Conservation (phyloP, 92 coral and sea anemone genomes). For the Montipora capitata region DNA sequence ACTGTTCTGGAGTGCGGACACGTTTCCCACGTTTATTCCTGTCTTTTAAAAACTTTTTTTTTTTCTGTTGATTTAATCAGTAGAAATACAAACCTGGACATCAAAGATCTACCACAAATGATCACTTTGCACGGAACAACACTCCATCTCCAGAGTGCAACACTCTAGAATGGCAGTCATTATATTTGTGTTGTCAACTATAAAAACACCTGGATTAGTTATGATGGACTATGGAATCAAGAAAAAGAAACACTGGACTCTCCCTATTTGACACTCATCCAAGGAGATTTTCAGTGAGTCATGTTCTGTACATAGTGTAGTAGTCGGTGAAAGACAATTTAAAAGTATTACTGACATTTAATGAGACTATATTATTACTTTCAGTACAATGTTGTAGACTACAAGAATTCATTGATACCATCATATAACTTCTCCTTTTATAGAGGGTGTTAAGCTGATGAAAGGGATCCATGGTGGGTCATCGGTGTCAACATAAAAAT, state of each 20-base stretch:
- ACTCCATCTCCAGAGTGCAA: constrained; percentile 50
- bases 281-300: constrained; percentile 53
- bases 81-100: constrained; percentile 56
- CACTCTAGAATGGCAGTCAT: constrained; percentile 70
- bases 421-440: neutral
- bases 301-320: constrained; percentile 50
- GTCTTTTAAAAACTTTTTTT: constrained; percentile 27
- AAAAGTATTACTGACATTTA: neutral
- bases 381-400: neutral
- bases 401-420: neutral
- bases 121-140: constrained; percentile 22
- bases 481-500: neutral
- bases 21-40: constrained; percentile 27
- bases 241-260: constrained; percentile 42
- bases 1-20: constrained; percentile 49
- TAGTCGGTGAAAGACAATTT: neutral
- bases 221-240: constrained; percentile 64
- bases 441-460: constrained; percentile 1
- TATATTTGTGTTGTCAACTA: constrained; percentile 56
- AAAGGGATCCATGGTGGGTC: constrained; percentile 5
- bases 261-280: constrained; percentile 15
- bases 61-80: constrained; percentile 75
- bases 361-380: constrained; percentile 2
- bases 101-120: constrained; percentile 46
- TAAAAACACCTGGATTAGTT: constrained; percentile 43